Base-by-base conservation (phyloP, 2,113 vertebrate genomes). In the Hyperopisus bebe region DNA sequence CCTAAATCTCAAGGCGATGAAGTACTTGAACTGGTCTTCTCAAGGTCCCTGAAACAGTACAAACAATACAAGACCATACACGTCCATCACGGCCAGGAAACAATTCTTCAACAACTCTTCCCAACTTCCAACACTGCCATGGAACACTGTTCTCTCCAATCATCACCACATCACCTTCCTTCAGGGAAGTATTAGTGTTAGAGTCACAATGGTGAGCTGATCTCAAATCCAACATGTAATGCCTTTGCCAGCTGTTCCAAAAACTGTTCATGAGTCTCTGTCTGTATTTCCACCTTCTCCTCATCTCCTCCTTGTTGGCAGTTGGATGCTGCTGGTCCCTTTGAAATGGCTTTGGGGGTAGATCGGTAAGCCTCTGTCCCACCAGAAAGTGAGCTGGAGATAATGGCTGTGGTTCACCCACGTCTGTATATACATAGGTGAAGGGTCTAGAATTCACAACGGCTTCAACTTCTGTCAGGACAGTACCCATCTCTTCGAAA, bases 171-270 rank as follows among this genome's bases (percentile, higher is more conserved):
- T 90, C 84, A 11, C 88, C 46, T 6, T 83, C 70, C 17, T 89
- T 89, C 88, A 89, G 7, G 6, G 7, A 31, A 74, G 66, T 27
- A 13, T n/a, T 10, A 8, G 8, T n/a, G 7, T 10, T n/a, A 27
- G 66, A 10, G 66, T 74, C 21, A 27, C 50, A 86, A 11, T 48
- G 27, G 58, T 89, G 89, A 9, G 88, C 88, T 82, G 62, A 90
- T 47, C 82, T 90, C n/a, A 91, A 42, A n/a, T 90, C 66, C 62
- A 91, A 48, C 8, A 91, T 10, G 51, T 87, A 90, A 19, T 90
- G 74, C 58, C 35, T 90, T 21, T 24, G 24, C 88, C 88, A 91
- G 17, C 55, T 7, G 77, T 87, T 91, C 88, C 88, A 91, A 39
- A 90, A 88, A 53, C 55, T 89, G 88, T 83, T 91, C 35, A 86